Evolutionary conservation across 2,113 vertebrate species (phyloP), one percentile per base, ranked within the genome.

Genomic region (Isichthys henryi): DNA sequence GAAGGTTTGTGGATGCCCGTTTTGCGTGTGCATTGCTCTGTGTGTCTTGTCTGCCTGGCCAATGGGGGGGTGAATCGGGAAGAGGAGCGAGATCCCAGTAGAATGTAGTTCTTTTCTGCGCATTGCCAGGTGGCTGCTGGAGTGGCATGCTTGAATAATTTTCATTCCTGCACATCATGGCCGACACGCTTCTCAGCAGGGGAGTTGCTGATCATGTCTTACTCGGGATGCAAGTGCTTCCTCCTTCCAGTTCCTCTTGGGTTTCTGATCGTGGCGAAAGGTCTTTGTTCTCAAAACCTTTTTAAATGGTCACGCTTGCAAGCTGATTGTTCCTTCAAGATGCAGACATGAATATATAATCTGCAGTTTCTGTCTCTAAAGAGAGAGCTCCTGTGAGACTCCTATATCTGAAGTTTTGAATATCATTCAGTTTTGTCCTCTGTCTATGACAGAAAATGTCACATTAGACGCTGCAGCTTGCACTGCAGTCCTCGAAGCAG

Each of bases 1-100:
- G 91, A 94, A 96, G 95, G 95, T 96, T 94, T 94, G 95, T 96
- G 94, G 86, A 89, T 85, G 91, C 50, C 66, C 17, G 56, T 93
- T 80, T 84, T 84, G 35, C 91, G 89, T 91, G 88, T 93, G 17
- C 91, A 70, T 92, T 77, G 92, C 43, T 85, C 49, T 91, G 58
- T 88, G 11, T 90, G 35, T 89, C 3, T 21, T 8, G 49, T 90
- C 0, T 31, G 50, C 85, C 31, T 35, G 15, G 27, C 53, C 50
- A 90, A 3, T 15, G 9, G 53, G 83, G 19, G 39, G 17, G 23
- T n/a, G 21, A 43, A 8, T 39, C 35, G 17, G 35, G 74, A 39
- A 43, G 35, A 17, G 62, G 62, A 66, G 62, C 11, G n/a, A 13
- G n/a, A 66, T 13, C 62, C n/a, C 62, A 66, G n/a, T 27, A 27